Percentiles rank a stretch among this genome's conserved stretches.
Evolutionary conservation across 2,797 vertebrate genomes (phyloP).

Genomic region (Pantherophis alleghaniensis): DNA sequence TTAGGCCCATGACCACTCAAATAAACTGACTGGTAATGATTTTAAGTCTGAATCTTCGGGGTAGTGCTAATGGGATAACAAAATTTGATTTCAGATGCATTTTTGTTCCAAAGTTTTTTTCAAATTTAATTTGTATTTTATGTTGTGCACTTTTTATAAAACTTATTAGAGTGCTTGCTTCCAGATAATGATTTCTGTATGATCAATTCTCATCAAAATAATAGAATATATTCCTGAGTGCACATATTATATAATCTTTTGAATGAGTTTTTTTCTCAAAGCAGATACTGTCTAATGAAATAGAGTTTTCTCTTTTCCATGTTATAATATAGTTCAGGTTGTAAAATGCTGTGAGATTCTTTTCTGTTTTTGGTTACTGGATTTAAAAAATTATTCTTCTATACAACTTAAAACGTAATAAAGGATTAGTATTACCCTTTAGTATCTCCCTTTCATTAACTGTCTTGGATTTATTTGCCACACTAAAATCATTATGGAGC

Average conservation of each 20-base stretch:
- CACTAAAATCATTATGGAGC: background rate
- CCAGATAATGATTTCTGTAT: background rate
- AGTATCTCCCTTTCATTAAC: background rate
- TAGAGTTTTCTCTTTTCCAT: background rate
- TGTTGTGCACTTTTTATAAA: background rate
- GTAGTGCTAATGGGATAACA: background rate
- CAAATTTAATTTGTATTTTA: background rate
- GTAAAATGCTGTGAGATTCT: background rate
- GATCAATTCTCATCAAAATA: background rate
- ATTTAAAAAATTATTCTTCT: background rate
- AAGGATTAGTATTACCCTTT: background rate
- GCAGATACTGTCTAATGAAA: background rate
- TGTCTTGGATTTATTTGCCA: background rate
- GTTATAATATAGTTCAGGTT: background rate
- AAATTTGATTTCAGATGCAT: background rate
- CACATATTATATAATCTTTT: background rate
- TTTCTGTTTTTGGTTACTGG: background rate
- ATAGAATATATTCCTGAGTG: background rate
- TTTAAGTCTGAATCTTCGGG: background rate
- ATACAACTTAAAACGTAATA: background rate
- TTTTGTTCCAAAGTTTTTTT: background rate
- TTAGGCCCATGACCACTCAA: background rate
- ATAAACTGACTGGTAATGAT: background rate
- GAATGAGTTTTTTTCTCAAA: background rate
- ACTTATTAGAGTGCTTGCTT: background rate